Evolutionary conservation across 2,797 vertebrate species (phyloP).

Genomic region (Silurus aristotelis): DNA sequence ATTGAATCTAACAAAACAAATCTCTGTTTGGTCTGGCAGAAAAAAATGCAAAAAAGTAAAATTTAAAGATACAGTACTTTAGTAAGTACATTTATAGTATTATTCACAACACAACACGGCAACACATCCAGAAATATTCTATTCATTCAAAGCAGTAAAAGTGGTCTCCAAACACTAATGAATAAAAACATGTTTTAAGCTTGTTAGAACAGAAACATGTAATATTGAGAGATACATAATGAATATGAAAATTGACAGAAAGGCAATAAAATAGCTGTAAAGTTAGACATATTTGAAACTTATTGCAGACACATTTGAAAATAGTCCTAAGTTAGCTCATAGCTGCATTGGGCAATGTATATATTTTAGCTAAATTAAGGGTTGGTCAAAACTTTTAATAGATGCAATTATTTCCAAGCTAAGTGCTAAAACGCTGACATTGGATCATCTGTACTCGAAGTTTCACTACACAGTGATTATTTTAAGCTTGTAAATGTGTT

Average conservation of each 20-base stretch:
- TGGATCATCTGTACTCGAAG: background rate
- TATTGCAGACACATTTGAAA: background rate
- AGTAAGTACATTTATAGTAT: background rate
- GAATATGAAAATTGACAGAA: no score
- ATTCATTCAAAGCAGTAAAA: background rate
- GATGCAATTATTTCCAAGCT: background rate
- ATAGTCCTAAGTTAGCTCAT: background rate
- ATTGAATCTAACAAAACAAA: background rate
- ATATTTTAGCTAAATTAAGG: background rate
- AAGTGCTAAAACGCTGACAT: background rate
- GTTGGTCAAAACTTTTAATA: background rate
- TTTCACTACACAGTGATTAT: background rate
- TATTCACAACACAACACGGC: background rate
- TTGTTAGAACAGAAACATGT: background rate
- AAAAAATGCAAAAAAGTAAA: background rate
- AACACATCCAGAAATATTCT: background rate
- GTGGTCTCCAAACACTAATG: background rate
- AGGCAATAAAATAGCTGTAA: background rate
- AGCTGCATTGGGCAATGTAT: background rate
- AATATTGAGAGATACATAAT: no score
- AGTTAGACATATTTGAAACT: background rate
- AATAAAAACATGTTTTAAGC: background rate
- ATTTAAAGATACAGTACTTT: background rate
- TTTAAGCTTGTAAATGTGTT: slow-evolving; percentile 21
- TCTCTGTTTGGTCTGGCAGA: background rate